A percentile compares a stretch with the other conserved stretches of the same genome.
Conservation (phyloP, 64 coral and sea anemone genomes). For the Porites australiensis region DNA sequence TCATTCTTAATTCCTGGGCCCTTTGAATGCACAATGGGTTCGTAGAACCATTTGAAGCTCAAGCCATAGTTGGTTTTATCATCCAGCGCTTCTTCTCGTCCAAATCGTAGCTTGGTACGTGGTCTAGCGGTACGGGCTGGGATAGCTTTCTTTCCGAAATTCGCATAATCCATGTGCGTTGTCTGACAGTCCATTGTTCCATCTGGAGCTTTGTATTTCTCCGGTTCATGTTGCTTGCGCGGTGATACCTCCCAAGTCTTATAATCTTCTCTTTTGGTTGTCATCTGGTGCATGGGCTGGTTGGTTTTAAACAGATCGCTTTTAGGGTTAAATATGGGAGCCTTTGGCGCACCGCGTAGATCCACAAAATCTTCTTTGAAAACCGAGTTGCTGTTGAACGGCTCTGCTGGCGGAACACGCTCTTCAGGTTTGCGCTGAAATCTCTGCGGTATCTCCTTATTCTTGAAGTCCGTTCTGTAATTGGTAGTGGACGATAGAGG, state of each 20-base stretch:
- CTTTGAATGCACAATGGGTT: constrained; percentile 62
- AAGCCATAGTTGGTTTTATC: constrained; percentile 86
- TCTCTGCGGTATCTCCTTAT: constrained; percentile 77
- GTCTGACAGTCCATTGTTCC: constrained; percentile 80
- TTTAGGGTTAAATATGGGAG: constrained; percentile 75
- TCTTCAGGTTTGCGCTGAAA: constrained; percentile 74
- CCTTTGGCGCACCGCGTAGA: constrained; percentile 72
- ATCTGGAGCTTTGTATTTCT: constrained; percentile 79
- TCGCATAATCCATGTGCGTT: constrained; percentile 87
- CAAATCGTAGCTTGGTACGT: constrained; percentile 89
- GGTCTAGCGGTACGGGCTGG: constrained; percentile 87
- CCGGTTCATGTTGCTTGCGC: constrained; percentile 84
- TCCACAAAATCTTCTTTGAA: constrained; percentile 85
- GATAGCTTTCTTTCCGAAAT: constrained; percentile 80
- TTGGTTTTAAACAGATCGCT: constrained; percentile 89
- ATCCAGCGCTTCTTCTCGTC: constrained; percentile 83
- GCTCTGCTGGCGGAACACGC: constrained; percentile 62
- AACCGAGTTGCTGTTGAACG: constrained; percentile 91
- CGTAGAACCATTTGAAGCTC: constrained; percentile 75
- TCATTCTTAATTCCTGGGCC: constrained; percentile 83
- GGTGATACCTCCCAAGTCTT: constrained; percentile 76
- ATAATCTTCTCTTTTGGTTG: constrained; percentile 76
- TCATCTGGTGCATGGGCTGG: constrained; percentile 73
- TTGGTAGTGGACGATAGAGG: constrained; percentile 46
- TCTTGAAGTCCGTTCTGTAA: constrained; percentile 58